phyloP scores from a whole-genome alignment of 2,113 vertebrate species.

The Mus pahari region DNA sequence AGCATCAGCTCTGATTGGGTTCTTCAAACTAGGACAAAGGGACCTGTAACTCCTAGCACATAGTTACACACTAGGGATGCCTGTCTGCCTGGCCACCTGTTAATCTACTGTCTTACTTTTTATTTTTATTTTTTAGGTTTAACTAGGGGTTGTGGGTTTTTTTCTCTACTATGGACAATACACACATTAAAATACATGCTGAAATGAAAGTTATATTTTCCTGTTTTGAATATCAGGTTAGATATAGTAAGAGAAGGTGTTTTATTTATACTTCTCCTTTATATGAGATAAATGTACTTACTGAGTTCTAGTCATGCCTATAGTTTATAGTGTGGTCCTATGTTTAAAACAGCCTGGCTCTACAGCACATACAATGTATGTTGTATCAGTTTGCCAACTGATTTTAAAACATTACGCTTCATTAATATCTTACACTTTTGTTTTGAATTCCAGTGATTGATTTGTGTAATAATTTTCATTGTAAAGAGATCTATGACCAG shows the following conservation, averaged over 20 bases:
- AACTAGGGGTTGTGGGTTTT: neutral
- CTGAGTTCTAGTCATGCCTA: neutral
- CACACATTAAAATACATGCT: neutral
- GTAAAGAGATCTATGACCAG: neutral
- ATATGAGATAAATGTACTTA: neutral
- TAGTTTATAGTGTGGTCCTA: neutral
- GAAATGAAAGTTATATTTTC: neutral
- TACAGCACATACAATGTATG: neutral
- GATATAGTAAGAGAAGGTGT: neutral
- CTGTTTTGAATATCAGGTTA: constrained; percentile 36
- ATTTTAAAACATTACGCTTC: constrained; percentile 40
- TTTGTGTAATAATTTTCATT: neutral
- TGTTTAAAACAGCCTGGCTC: neutral
- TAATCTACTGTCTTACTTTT: neutral
- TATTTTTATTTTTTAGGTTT: no score
- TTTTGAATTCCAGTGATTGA: constrained; percentile 8
- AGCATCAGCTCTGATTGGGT: neutral
- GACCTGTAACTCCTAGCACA: neutral
- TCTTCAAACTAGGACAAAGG: neutral
- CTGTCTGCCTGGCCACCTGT: neutral
- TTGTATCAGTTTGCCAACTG: no score
- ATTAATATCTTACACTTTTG: neutral
- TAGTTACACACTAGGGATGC: neutral
- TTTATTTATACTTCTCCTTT: constrained; percentile 1
- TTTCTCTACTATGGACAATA: neutral